Conservation (phyloP, 2,888 invertebrate genomes). For the Merodon equestris region DNA sequence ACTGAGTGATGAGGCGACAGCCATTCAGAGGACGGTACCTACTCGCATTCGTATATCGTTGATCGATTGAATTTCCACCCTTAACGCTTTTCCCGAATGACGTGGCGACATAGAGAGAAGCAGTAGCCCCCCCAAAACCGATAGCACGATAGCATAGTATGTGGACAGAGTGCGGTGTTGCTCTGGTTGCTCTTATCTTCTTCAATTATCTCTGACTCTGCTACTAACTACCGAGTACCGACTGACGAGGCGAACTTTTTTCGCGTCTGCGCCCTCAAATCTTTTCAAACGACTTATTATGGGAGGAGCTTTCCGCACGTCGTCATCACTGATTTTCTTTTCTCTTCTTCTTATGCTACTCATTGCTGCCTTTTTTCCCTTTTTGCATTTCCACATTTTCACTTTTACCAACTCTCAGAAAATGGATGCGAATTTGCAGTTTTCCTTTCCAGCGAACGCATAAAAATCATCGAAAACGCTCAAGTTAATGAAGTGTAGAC, state of each 20-base stretch:
- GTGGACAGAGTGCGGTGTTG: constrained; percentile 64
- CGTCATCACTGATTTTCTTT: constrained; percentile 48
- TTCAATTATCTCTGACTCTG: constrained; percentile 75
- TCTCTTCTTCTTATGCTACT: neutral
- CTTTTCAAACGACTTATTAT: constrained; percentile 51
- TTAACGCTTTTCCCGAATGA: neutral
- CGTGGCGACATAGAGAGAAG: constrained; percentile 10
- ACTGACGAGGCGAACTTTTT: constrained; percentile 57
- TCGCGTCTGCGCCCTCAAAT: constrained; percentile 65
- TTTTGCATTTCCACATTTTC: neutral
- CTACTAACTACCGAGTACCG: constrained; percentile 47
- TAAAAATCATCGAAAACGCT: constrained; percentile 52
- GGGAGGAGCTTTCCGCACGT: constrained; percentile 63
- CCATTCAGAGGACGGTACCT: constrained; percentile 57
- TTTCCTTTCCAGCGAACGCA: constrained; percentile 50
- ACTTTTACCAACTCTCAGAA: constrained; percentile 41
- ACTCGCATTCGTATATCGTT: constrained; percentile 44
- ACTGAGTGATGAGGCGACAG: constrained; percentile 28
- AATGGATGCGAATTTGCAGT: constrained; percentile 61
- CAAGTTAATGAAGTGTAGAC: constrained; percentile 57
- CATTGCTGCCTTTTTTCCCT: neutral
- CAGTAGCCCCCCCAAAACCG: constrained; percentile 31
- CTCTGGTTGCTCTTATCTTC: constrained; percentile 76
- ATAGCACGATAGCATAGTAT: constrained; percentile 23
- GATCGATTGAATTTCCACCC: constrained; percentile 66